A percentile compares a stretch with the other conserved stretches of the same genome.
These are phyloP conservation scores for Anhinga anhinga DNA, from an alignment of 2,113 vertebrate genomes.

Conservation along the genomic window DNA sequence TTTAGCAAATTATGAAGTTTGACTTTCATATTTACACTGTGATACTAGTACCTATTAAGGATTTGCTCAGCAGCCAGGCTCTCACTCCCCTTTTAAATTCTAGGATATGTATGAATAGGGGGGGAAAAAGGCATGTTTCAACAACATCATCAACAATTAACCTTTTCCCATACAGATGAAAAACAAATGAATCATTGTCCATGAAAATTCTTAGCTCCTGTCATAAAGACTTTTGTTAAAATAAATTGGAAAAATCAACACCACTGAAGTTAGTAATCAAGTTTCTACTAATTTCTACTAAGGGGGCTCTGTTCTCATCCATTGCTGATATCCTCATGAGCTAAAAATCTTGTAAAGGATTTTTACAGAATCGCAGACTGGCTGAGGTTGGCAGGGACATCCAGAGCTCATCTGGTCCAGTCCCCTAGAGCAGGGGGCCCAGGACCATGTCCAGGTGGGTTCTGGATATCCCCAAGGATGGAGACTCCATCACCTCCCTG, in stretches of 20 bases:
- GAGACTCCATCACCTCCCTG: not conserved
- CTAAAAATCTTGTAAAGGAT: too few relatives aligned
- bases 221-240: not conserved
- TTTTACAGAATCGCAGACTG: accelerated
- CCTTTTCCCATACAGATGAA: not conserved
- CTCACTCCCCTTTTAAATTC: not conserved
- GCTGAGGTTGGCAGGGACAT: too few relatives aligned
- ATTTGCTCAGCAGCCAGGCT: not conserved
- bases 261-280: accelerated
- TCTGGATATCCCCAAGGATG: not conserved
- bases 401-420: not conserved
- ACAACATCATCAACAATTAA: not conserved
- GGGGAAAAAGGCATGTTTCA: not conserved
- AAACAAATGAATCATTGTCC: not conserved
- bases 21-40: not conserved
- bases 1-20: not conserved
- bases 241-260: not conserved
- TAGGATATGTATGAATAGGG: not conserved
- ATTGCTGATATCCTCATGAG: not conserved
- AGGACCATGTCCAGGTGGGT: accelerated
- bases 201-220: not conserved
- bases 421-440: not conserved
- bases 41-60: not conserved
- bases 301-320: too few relatives aligned
- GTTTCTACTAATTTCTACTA: not conserved